Evolutionary conservation across 2,797 vertebrate genomes (phyloP).

Genomic region (Sebastes steindachneri): DNA sequence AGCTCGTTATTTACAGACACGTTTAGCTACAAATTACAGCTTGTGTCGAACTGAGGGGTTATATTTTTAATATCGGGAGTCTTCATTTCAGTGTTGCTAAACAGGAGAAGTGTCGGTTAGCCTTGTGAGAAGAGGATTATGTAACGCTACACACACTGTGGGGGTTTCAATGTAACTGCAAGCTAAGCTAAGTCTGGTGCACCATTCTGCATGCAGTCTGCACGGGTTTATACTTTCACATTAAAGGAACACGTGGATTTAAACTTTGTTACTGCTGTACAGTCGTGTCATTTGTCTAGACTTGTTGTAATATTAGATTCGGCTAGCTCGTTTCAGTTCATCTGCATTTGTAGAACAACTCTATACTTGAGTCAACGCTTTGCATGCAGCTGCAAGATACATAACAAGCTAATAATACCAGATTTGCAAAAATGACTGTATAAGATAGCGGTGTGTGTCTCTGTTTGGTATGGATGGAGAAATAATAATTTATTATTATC

Average conservation of each 20-base stretch:
- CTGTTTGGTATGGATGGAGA: not conserved
- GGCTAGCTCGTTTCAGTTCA: not conserved
- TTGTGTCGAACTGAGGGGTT: not conserved
- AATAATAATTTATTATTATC: not conserved
- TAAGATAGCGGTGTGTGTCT: not conserved
- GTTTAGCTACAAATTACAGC: not conserved
- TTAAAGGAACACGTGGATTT: not conserved
- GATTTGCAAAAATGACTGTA: not conserved
- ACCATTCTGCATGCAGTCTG: not conserved
- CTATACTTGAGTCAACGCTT: not conserved
- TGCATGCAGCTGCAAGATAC: not conserved
- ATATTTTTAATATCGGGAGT: slow-evolving; percentile 30
- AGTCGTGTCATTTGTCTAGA: not conserved
- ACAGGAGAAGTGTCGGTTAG: slow-evolving; percentile 52
- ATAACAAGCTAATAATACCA: not conserved
- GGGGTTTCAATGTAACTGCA: slow-evolving; percentile 14
- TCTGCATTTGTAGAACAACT: not conserved
- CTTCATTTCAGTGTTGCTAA: slow-evolving; percentile 32
- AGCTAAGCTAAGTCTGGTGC: slow-evolving; percentile 24
- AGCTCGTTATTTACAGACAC: slow-evolving; percentile 38
- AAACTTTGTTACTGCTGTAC: not conserved
- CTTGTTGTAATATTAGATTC: not conserved
- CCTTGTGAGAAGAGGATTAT: slow-evolving; percentile 57
- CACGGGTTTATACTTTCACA: not conserved
- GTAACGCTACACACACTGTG: slow-evolving; percentile 54